Conservation (phyloP, 2,797 vertebrate genomes). For the Melopsittacus undulatus region DNA sequence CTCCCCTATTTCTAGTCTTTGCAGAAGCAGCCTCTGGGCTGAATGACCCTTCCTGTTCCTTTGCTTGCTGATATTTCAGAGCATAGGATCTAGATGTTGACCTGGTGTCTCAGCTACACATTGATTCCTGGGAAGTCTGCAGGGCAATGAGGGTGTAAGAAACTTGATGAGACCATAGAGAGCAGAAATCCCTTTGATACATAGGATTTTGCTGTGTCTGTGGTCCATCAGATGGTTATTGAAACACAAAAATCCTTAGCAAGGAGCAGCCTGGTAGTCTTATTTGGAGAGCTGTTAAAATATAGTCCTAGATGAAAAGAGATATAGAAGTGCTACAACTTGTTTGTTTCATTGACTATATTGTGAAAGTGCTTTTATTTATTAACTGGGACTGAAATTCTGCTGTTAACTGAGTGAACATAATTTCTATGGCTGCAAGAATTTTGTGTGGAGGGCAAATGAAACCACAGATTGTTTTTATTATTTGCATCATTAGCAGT, state of each 20-base stretch:
- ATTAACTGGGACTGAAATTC: background rate
- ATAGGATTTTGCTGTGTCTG: background rate
- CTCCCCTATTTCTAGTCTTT: background rate
- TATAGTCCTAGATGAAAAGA: background rate
- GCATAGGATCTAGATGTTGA: background rate
- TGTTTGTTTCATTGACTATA: background rate
- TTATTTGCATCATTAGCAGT: slow-evolving; percentile 18
- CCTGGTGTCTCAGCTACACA: background rate
- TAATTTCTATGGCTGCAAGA: background rate
- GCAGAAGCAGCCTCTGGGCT: background rate
- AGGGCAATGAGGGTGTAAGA: background rate
- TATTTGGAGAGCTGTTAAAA: background rate
- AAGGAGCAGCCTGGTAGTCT: background rate
- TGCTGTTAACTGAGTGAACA: background rate
- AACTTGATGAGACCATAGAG: background rate
- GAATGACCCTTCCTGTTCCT: accelerated
- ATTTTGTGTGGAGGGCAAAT: background rate
- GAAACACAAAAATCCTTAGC: background rate
- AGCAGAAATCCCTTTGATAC: background rate
- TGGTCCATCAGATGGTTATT: background rate
- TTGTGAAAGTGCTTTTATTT: background rate
- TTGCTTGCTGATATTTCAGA: background rate
- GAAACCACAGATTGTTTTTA: background rate
- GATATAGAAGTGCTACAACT: background rate
- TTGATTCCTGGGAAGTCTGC: background rate